Percentiles rank a stretch among this genome's conserved stretches.
These are phyloP conservation scores for Ursus arctos DNA, from an alignment of 2,113 vertebrate genomes.

Conservation along the genomic window DNA sequence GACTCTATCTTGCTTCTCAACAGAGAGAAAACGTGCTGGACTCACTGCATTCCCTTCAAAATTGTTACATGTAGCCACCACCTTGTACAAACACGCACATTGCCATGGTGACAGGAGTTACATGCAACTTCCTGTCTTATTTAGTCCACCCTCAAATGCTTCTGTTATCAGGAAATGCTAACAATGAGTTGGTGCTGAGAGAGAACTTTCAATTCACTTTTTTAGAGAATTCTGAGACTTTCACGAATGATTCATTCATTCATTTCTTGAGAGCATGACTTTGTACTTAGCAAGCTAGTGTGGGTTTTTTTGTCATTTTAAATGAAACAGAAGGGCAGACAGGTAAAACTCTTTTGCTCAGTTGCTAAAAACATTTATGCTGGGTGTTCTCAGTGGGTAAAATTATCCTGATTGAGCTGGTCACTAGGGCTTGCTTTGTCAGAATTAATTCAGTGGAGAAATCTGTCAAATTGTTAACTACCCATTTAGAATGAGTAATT, in stretches of 20 bases:
- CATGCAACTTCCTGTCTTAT: conserved; percentile 37
- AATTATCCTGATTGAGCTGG: conserved; percentile 36
- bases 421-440: conserved; percentile 30
- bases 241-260: conserved; percentile 68
- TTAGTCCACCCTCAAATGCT: neutral
- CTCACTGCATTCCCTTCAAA: neutral
- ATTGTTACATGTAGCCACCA: neutral
- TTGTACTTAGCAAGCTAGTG: neutral
- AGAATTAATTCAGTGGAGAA: conserved; percentile 39
- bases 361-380: conserved; percentile 1
- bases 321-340: conserved; percentile 35
- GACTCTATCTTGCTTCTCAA: neutral
- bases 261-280: conserved; percentile 33
- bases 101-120: neutral
- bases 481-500: conserved; percentile 42
- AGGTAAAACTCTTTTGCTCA: neutral
- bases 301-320: neutral
- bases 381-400: neutral
- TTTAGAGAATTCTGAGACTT: conserved; percentile 56
- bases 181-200: conserved; percentile 38
- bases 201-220: conserved; percentile 61
- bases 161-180: conserved; percentile 40
- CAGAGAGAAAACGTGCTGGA: neutral
- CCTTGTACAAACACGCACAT: neutral
- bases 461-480: neutral